phyloP scores from a whole-genome alignment of 2,888 invertebrate species.

The Phortica magna region DNA sequence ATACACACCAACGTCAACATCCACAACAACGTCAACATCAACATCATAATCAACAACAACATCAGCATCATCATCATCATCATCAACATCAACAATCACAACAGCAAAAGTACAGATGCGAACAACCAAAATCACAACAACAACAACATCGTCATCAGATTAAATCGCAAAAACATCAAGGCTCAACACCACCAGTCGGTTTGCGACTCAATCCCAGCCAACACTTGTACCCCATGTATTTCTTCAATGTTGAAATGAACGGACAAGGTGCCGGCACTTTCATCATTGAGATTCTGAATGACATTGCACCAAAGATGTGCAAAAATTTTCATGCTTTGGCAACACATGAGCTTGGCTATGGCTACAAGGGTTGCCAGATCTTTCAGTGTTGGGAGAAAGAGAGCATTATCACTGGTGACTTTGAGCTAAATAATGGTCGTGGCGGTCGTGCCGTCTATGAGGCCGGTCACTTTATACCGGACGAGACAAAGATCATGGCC shows the following conservation, averaged over 20 bases:
- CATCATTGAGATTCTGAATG: conserved; percentile 87
- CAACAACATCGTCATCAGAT: conserved; percentile 35
- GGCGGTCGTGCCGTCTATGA: conserved; percentile 88
- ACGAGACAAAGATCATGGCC: conserved; percentile 87
- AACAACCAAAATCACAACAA: conserved; percentile 38
- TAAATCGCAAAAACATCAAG: conserved; percentile 39
- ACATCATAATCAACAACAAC: not conserved
- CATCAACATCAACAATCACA: no score
- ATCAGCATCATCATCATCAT: conserved; percentile 39
- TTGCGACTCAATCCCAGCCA: conserved; percentile 80
- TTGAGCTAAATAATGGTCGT: conserved; percentile 88
- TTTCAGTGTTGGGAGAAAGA: conserved; percentile 91
- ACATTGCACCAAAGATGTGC: conserved; percentile 89
- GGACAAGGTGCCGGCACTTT: conserved; percentile 85
- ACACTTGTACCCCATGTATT: conserved; percentile 85
- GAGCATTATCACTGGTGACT: conserved; percentile 89
- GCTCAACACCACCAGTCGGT: conserved; percentile 51
- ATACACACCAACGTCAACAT: conserved; percentile 45
- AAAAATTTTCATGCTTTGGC: conserved; percentile 87
- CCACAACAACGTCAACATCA: not conserved
- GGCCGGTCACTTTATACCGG: conserved; percentile 88
- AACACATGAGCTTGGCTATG: conserved; percentile 86
- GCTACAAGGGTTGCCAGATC: conserved; percentile 88
- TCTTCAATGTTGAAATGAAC: conserved; percentile 87
- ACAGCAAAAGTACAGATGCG: no score